Conservation (phyloP, 2,888 invertebrate genomes). For the Leucoma salicis region DNA sequence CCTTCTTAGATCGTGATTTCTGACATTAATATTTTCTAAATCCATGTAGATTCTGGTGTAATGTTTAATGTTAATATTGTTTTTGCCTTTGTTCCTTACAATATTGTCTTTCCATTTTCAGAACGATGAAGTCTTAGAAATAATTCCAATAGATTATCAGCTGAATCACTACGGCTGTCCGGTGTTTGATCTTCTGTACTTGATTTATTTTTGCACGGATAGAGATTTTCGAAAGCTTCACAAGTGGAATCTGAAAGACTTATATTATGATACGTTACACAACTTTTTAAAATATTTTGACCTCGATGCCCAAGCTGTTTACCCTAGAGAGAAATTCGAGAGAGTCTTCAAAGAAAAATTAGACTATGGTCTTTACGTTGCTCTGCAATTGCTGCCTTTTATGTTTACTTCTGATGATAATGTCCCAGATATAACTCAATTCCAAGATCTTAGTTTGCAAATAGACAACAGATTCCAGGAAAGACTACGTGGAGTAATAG, state of each 20-base stretch:
- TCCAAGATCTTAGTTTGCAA: conserved; percentile 14
- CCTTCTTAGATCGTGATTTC: too few relatives aligned
- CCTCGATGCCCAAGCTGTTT: conserved; percentile 39
- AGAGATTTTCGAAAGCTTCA: conserved; percentile 43
- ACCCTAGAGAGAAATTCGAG: conserved; percentile 44
- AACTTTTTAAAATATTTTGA: conserved; percentile 43
- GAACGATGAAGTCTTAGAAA: conserved; percentile 40
- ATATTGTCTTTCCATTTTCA: too few relatives aligned
- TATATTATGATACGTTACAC: conserved; percentile 43
- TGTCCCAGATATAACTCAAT: conserved; percentile 30
- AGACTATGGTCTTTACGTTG: background rate
- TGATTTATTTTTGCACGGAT: conserved; percentile 45
- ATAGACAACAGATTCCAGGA: conserved; percentile 30
- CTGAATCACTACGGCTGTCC: conserved; percentile 45
- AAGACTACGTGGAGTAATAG: conserved; percentile 39
- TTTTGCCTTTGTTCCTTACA: too few relatives aligned
- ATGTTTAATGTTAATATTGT: too few relatives aligned
- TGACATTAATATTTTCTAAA: too few relatives aligned
- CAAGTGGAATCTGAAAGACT: conserved; percentile 38
- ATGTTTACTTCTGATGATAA: conserved; percentile 38
- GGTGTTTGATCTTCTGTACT: conserved; percentile 45
- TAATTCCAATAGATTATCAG: conserved; percentile 51
- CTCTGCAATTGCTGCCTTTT: conserved; percentile 25
- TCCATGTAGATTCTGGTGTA: too few relatives aligned
- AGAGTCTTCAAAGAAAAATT: conserved; percentile 28